Evolutionary conservation across 2,797 vertebrate species (phyloP).

Genomic region (Poecile montanus): DNA sequence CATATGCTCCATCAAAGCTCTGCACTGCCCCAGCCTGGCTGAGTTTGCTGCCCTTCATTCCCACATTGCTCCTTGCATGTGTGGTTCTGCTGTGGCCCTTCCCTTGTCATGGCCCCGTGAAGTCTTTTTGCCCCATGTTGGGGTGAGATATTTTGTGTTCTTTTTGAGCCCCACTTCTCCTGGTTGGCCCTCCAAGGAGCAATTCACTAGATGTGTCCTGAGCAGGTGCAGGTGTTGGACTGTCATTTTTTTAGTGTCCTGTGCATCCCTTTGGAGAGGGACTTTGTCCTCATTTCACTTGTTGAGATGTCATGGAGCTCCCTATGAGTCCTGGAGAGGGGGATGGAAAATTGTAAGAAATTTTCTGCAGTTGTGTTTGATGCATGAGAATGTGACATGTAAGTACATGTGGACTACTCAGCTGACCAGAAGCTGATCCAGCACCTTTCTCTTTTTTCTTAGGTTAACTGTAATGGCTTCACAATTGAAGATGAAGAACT

Average conservation of each 20-base stretch:
- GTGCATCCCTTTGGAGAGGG: neutral
- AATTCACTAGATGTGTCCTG: neutral
- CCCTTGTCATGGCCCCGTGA: neutral
- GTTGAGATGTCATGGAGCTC: neutral
- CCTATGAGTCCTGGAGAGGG: neutral
- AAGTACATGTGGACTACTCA: neutral
- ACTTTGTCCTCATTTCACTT: neutral
- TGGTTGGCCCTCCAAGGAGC: neutral
- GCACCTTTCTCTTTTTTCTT: neutral
- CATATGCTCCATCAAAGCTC: neutral
- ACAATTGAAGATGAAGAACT: constrained; percentile 97
- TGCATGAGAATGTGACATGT: neutral
- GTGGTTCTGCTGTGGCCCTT: neutral
- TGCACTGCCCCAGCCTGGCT: neutral
- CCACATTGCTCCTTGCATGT: neutral
- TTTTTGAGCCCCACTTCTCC: neutral
- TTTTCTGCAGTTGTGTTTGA: neutral
- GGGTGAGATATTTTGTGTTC: neutral
- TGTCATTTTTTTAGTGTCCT: neutral
- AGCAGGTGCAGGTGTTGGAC: neutral
- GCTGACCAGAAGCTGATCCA: neutral
- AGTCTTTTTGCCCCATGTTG: neutral
- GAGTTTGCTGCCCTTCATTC: neutral
- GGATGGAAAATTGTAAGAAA: neutral
- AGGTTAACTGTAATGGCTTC: constrained; percentile 98